Conservation (phyloP, 1,140 invertebrate genomes). For the Oedothorax gibbosus region DNA sequence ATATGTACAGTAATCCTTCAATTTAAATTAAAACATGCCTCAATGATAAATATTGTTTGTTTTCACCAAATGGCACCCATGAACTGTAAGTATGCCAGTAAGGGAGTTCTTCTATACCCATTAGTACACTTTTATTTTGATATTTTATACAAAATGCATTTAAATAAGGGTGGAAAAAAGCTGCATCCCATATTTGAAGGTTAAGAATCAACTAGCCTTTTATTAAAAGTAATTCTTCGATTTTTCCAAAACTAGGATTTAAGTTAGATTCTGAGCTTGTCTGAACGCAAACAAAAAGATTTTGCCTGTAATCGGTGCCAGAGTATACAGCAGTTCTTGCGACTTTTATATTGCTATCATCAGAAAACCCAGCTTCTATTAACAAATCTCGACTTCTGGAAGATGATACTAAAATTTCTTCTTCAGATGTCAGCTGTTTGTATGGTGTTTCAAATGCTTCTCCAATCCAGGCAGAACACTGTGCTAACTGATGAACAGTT, state of each 20-base stretch:
- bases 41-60: not conserved
- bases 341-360: not conserved
- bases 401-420: not conserved
- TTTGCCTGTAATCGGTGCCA: not conserved
- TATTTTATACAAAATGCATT: conserved; percentile 16
- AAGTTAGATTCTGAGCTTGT: not conserved
- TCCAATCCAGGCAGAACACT: not conserved
- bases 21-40: not conserved
- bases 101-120: not conserved
- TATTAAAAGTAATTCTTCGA: not conserved
- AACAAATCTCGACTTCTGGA: not conserved
- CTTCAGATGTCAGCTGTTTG: too few species aligned
- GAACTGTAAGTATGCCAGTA: conserved; percentile 18
- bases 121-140: not conserved
- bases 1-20: not conserved
- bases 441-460: not conserved
- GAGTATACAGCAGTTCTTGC: not conserved
- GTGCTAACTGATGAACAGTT: not conserved
- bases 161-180: not conserved
- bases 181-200: not conserved
- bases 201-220: not conserved
- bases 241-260: conserved; percentile 2
- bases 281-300: not conserved
- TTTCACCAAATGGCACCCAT: not conserved
- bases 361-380: not conserved